Percentiles rank a stretch among this genome's conserved stretches.
phyloP scores from a whole-genome alignment of 2,113 vertebrate species.

The Tupaia chinensis region DNA sequence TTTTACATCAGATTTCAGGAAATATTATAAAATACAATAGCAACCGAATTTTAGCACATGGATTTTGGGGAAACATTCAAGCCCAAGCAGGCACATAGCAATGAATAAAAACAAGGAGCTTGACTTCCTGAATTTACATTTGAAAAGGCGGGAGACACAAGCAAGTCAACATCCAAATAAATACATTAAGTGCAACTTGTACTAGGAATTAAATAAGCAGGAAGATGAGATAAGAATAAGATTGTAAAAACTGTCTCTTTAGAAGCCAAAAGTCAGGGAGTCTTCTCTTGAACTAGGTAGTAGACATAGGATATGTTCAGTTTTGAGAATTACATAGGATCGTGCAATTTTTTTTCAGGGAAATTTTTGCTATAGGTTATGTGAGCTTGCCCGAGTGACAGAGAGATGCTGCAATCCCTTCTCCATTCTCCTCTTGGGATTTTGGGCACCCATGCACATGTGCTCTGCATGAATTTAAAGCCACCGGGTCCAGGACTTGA shows the following conservation, averaged over 20 bases:
- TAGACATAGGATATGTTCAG: not conserved
- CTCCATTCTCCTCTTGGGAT: too few species aligned
- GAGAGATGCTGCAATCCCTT: too few species aligned
- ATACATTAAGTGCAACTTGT: not conserved
- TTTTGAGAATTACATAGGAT: not conserved
- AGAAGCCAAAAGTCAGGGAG: not conserved
- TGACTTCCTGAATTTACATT: not conserved
- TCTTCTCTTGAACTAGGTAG: not conserved
- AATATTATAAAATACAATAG: not conserved
- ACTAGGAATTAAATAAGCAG: not conserved
- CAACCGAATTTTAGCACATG: too few species aligned
- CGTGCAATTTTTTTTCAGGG: not conserved
- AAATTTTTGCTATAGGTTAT: too few species aligned
- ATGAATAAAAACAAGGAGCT: not conserved
- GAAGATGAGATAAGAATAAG: not conserved
- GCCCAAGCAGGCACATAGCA: not conserved
- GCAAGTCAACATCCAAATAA: not conserved
- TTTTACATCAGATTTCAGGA: not conserved
- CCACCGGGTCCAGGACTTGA: too few species aligned
- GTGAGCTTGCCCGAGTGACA: too few species aligned
- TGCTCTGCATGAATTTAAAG: too few species aligned
- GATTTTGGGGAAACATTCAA: too few species aligned
- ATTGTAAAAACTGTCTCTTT: not conserved
- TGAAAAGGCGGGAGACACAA: not conserved
- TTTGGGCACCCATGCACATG: too few species aligned